Base-by-base conservation (phyloP, 2,113 vertebrate genomes). In the Engystomops pustulosus region DNA sequence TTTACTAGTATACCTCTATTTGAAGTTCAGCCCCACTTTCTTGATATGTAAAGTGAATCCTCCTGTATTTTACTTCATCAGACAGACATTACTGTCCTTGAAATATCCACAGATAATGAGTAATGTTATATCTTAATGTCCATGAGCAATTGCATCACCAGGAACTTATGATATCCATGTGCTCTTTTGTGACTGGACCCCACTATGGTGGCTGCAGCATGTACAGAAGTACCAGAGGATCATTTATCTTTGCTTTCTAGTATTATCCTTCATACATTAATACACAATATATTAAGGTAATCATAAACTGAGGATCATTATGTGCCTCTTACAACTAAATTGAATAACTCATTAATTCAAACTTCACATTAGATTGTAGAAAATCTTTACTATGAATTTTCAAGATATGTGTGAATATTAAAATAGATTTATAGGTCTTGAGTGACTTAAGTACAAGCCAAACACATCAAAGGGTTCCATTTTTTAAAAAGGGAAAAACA, bases 381-480 rank as follows among this genome's bases (percentile, higher is more conserved):
- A 70, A 12, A 6, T 76, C 27, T 49, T 68, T 49, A 3, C 11
- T 15, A 14, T 32, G 38, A 25, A 62, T 27, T 32, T 65, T 45
- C 12, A 32, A 79, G 36, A 65, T 47, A 47, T 51, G 27, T 14
- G 75, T 62, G 60, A 20, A 17, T 62, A 20, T n/a, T 20, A 60
- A 83, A 60, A 30, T 60, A 47, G 70, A 78, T 49, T 32, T 77
- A 68, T 68, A 68, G 25, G 8, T 25, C 55, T 76, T 27, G 45
- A 38, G 60, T 77, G 67, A 78, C 38, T 76, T 68, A 78, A 41
- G 9, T 51, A 10, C 23, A 18, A 76, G 82, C 83, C 65, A 78
- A 79, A 70, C 36, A 85, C 83, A 79, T 85, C 74, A 85, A 85
- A 79, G 74, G n/a, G 30, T 44, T 53, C 10, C 5, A n/a, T 45